phyloP scores from a whole-genome alignment of 2,113 vertebrate species.

The Laterallus jamaicensis region DNA sequence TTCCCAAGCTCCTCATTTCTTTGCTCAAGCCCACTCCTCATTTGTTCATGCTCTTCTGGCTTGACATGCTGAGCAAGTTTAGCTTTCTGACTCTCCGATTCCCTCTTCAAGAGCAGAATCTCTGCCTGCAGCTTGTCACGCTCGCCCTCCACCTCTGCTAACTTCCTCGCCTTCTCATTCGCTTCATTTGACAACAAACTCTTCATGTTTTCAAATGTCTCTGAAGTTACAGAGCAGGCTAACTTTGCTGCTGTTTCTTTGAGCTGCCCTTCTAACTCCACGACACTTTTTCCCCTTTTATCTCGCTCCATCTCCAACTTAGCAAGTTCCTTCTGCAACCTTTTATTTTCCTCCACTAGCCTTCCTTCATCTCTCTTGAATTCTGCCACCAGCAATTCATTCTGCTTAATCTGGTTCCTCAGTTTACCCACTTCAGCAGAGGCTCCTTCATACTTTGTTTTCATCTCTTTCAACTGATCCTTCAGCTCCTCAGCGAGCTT shows the following conservation, averaged over 20 bases:
- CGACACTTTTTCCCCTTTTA: conserved; percentile 63
- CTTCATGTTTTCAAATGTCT: conserved; percentile 92
- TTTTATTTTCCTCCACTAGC: conserved; percentile 82
- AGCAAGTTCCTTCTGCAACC: conserved; percentile 79
- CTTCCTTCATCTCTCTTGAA: conserved; percentile 86
- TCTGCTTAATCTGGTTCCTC: conserved; percentile 90
- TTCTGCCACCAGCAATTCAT: conserved; percentile 86
- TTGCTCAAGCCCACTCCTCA: conserved; percentile 78
- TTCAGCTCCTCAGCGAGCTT: conserved; percentile 83
- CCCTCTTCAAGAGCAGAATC: conserved; percentile 77
- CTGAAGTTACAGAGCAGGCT: conserved; percentile 72
- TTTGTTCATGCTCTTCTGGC: conserved; percentile 79
- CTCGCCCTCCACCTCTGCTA: conserved; percentile 82
- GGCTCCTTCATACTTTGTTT: conserved; percentile 90
- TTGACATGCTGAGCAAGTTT: conserved; percentile 40
- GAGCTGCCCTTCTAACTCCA: conserved; percentile 77
- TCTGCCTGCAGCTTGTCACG: conserved; percentile 80
- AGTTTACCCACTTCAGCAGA: conserved; percentile 90
- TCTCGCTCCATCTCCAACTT: conserved; percentile 77
- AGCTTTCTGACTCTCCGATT: conserved; percentile 72
- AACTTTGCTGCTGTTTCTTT: conserved; percentile 75
- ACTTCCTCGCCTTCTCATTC: conserved; percentile 84
- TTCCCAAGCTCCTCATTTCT: conserved; percentile 77
- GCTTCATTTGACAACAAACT: conserved; percentile 82
- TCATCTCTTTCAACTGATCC: conserved; percentile 88